Conservation (phyloP, 2,113 vertebrate genomes). For the Lates calcarifer region DNA sequence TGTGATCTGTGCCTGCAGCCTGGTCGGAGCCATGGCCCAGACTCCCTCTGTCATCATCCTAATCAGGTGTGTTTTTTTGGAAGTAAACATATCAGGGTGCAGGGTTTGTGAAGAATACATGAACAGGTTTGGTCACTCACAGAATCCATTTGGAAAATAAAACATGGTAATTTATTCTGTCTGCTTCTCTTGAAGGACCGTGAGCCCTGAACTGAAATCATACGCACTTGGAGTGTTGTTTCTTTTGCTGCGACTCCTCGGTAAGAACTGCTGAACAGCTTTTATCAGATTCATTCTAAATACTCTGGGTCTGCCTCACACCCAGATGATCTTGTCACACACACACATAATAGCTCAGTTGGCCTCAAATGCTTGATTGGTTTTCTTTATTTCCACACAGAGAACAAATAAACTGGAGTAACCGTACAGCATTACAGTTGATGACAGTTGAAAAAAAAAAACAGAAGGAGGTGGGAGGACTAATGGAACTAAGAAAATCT, state of each 20-base stretch:
- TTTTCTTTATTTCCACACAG: constrained; percentile 13
- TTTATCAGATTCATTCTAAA: neutral
- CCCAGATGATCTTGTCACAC: neutral
- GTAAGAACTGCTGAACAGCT: constrained; percentile 79
- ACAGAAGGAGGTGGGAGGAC: neutral
- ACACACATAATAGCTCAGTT: neutral
- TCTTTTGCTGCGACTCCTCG: constrained; percentile 93
- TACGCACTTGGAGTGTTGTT: constrained; percentile 97
- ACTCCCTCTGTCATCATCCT: constrained; percentile 98
- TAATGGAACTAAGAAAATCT: constrained; percentile 6
- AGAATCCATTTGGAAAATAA: neutral
- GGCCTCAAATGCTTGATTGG: neutral
- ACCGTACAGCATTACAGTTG: neutral
- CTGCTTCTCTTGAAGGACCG: constrained; percentile 86
- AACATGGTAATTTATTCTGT: constrained; percentile 20
- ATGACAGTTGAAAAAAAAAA: constrained; percentile 1
- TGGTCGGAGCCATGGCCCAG: constrained; percentile 98
- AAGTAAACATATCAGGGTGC: neutral
- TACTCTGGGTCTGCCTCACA: neutral
- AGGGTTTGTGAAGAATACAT: neutral
- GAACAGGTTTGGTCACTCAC: neutral
- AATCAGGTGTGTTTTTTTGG: constrained; percentile 88
- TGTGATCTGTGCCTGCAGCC: constrained; percentile 96
- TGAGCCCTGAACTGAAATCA: constrained; percentile 97
- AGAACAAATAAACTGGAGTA: neutral